phyloP scores from a whole-genome alignment of 2,888 invertebrate genomes.

The Plusia festucae region DNA sequence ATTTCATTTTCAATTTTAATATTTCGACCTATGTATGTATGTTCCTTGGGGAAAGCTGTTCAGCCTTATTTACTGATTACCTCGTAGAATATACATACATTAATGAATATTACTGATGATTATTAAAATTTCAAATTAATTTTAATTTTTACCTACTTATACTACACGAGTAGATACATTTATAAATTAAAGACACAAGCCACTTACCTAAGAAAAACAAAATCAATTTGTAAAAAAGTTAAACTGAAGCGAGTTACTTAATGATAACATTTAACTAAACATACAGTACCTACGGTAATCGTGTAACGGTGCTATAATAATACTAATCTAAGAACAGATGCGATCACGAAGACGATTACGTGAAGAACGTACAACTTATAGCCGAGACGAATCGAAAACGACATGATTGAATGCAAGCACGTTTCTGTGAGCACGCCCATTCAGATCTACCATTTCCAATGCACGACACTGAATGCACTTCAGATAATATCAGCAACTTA shows the following conservation, averaged over 20 bases:
- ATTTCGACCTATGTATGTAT: no score
- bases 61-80: no score
- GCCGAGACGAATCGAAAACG: constrained; percentile 56
- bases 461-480: background rate
- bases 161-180: constrained; percentile 6
- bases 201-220: background rate
- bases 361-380: constrained; percentile 51
- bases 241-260: constrained; percentile 17
- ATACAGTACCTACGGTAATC: constrained; percentile 40
- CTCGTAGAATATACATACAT: no score
- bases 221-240: constrained; percentile 13
- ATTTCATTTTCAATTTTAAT: no score
- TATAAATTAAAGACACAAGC: no score
- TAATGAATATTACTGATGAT: no score
- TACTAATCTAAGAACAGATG: constrained; percentile 41
- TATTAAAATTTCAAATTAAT: no score
- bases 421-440: constrained; percentile 35
- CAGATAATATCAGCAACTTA: no score
- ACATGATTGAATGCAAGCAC: constrained; percentile 57
- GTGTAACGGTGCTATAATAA: constrained; percentile 40
- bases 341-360: constrained; percentile 48
- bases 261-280: constrained; percentile 47
- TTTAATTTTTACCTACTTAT: no score
- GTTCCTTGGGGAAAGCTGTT: no score
- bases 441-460: constrained; percentile 26